Conservation (phyloP, 2,797 vertebrate genomes). For the Peromyscus aztecus region DNA sequence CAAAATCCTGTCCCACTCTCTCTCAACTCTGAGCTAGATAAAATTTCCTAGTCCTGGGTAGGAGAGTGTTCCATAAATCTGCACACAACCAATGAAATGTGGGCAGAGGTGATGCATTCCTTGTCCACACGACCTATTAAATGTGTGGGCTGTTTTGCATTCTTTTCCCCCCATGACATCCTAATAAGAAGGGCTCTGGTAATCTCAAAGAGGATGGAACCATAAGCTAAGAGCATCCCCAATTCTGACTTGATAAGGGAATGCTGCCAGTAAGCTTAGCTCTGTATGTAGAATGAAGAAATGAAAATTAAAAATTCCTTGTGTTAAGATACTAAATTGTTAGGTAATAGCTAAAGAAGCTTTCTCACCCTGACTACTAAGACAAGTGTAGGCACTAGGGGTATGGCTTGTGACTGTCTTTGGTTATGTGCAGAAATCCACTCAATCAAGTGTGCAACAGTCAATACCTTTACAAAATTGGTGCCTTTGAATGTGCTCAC, state of each 20-base stretch:
- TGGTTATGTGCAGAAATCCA: not conserved
- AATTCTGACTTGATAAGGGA: not conserved
- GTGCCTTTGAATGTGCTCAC: not conserved
- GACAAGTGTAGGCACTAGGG: not conserved
- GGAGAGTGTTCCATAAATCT: not conserved
- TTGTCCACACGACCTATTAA: not conserved
- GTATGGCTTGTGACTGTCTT: not conserved
- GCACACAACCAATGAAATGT: not conserved
- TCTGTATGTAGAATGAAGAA: not conserved
- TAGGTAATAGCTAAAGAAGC: not conserved
- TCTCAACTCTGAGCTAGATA: not conserved
- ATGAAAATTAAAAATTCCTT: not conserved
- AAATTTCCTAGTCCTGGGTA: not conserved
- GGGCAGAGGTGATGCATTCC: not conserved
- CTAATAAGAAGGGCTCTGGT: not conserved
- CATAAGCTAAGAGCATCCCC: not conserved
- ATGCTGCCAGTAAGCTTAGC: not conserved
- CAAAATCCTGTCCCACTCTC: not conserved
- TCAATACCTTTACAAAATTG: not conserved
- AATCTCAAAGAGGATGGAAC: not conserved
- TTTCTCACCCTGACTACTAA: not conserved
- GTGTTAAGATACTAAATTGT: constrained; percentile 6
- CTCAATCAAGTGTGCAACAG: not conserved
- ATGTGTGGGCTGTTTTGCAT: not conserved
- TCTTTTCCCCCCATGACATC: not conserved